Percentiles rank a stretch among this genome's conserved stretches.
Evolutionary conservation across 1,140 invertebrate genomes (phyloP).

Genomic region (Teleopsis dalmanni): DNA sequence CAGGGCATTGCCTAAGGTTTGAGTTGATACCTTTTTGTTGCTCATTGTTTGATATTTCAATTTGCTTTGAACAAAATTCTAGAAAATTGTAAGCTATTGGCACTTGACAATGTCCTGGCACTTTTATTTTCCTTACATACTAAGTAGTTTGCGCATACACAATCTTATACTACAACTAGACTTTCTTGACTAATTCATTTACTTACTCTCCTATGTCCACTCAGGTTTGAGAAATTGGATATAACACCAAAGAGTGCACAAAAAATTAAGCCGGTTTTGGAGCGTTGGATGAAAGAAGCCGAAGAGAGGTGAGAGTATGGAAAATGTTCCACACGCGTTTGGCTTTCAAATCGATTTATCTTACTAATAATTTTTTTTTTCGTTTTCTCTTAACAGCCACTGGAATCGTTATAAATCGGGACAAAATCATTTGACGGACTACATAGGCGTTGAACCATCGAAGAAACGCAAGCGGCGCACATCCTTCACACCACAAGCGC

Average conservation of each 20-base stretch:
- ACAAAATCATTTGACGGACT: slow-evolving; percentile 87
- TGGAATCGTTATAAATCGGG: slow-evolving; percentile 79
- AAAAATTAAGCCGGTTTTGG: slow-evolving; percentile 97
- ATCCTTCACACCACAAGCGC: slow-evolving; percentile 91
- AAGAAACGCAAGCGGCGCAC: slow-evolving; percentile 94
- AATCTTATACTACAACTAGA: slow-evolving; percentile 7
- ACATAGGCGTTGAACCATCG: slow-evolving; percentile 90
- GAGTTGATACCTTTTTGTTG: not conserved
- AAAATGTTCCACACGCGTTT: slow-evolving; percentile 37
- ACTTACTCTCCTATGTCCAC: not conserved
- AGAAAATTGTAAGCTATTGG: too few relatives aligned
- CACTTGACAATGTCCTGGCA: slow-evolving; percentile 60
- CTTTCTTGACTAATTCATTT: not conserved
- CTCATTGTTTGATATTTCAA: not conserved
- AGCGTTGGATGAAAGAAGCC: slow-evolving; percentile 96
- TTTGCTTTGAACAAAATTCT: too few relatives aligned
- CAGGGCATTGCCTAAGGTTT: slow-evolving; percentile 45
- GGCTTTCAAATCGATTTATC: not conserved
- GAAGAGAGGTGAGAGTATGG: slow-evolving; percentile 80
- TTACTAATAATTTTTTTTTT: slow-evolving; percentile 8
- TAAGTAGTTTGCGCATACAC: slow-evolving; percentile 12
- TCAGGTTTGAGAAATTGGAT: slow-evolving; percentile 98
- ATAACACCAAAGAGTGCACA: slow-evolving; percentile 98
- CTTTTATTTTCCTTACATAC: slow-evolving; percentile 26
- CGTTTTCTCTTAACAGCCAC: slow-evolving; percentile 23